Evolutionary conservation across 64 coral and sea anemone genomes (phyloP), one percentile per base, ranked within the genome.

Genomic region (Montipora efflorescens): DNA sequence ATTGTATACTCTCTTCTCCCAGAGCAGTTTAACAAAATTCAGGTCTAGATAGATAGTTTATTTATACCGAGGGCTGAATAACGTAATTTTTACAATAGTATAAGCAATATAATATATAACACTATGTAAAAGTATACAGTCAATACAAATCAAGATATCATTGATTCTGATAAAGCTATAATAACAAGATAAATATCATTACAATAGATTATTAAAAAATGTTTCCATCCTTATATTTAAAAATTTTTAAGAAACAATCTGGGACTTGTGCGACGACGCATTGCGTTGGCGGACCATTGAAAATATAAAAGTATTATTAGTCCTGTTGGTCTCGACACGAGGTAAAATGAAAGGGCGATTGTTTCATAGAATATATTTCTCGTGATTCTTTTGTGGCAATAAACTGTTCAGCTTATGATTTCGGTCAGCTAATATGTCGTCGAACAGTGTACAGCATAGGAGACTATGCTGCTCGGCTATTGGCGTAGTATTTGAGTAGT

Each of bases 321-420:
- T 59, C 15, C 81, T 84, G 66, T 84, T 84, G n/a, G 81, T 84
- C 14, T 62, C 36, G 36, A 84, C 53, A 84, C 59, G 48, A 19
- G 81, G 53, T 64, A 62, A 16, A 13, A 64, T 84, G 15, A 59
- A 84, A 59, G 12, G 18, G 11, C 81, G 81, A 57, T 84, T 22
- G 28, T 84, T 84, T 84, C 81, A 7, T 4, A 68, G 66, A 55
- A 55, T 55, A 55, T 55, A 55, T 55, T 55, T 55, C 6, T 5
- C 52, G 52, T 55, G 52, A 55, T 55, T 55, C 52, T 1, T 55
- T 55, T 55, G 52, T 55, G 66, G 13, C 19, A 68, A 15, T 67
- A 67, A 19, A 67, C 64, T 67, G 18, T 67, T 19, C 0, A 67
- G 64, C 13, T 67, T 67, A 67, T 67, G 64, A 67, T 67, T 67